Conservation (phyloP, 2,113 vertebrate genomes). For the Nicator chloris region DNA sequence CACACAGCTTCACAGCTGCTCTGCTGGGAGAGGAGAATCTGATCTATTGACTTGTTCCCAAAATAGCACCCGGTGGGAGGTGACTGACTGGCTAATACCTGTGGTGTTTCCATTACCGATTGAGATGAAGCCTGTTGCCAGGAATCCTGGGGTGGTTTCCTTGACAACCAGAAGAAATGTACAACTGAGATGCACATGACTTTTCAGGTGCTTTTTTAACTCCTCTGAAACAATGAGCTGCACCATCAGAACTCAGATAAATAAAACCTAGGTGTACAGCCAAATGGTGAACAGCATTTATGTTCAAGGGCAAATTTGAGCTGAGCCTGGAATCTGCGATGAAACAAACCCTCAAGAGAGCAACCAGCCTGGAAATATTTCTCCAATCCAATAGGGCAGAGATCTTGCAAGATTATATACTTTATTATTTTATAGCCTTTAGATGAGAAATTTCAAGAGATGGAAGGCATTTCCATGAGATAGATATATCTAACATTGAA, state of each 20-base stretch:
- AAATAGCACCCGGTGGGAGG: conserved; percentile 61
- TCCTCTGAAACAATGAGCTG: background rate
- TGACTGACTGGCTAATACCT: conserved; percentile 65
- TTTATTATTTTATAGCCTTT: background rate
- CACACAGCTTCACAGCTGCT: background rate
- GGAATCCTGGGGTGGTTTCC: conserved; percentile 58
- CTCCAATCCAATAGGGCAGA: background rate
- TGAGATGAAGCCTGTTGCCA: conserved; percentile 46
- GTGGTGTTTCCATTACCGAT: conserved; percentile 51
- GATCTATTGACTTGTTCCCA: conserved; percentile 41
- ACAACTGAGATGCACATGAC: background rate
- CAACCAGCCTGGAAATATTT: background rate
- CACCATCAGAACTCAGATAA: background rate
- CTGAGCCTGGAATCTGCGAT: background rate
- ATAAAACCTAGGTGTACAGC: background rate
- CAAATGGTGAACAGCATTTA: background rate
- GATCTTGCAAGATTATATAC: background rate
- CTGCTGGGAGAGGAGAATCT: background rate
- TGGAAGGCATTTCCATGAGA: background rate
- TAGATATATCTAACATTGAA: background rate
- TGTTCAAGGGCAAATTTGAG: background rate
- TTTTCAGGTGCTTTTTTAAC: conserved; percentile 42
- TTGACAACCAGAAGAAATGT: conserved; percentile 55
- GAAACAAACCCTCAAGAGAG: background rate
- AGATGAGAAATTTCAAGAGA: background rate